Evolutionary conservation across 35 echinoderm and acorn worm genomes (phyloP), one percentile per base, ranked within the genome.

Genomic region (Lytechinus variegatus): DNA sequence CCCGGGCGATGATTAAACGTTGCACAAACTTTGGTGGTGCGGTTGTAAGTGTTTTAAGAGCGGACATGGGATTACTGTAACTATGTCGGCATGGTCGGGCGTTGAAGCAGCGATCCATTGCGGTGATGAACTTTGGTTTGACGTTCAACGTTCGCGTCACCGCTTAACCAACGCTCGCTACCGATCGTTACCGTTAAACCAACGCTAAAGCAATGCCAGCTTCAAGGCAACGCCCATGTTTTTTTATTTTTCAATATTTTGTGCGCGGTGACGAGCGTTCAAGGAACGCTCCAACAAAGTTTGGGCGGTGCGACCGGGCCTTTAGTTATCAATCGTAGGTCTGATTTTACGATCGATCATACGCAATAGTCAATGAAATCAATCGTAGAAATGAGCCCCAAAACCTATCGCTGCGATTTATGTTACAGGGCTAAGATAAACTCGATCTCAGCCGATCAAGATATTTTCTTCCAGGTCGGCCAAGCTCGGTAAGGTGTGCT

Each of bases 111-210:
- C 87, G 87, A 51, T 89, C 87, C 87, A 89, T 89, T 89, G 87
- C 87, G 87, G 87, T 89, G 60, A 66, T 16, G 60, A 66, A 66
- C 60, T 66, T 66, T 66, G 60, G 60, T 66, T 66, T 66, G 61
- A n/a, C n/a, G n/a, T n/a, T n/a, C n/a, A n/a, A n/a, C n/a, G n/a
- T n/a, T n/a, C n/a, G n/a, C n/a, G n/a, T n/a, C n/a, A n/a, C n/a
- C n/a, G n/a, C n/a, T n/a, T n/a, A n/a, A 89, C 87, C 87, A 89
- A 89, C 87, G 87, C 87, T 89, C 87, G 87, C 87, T 89, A 89
- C 87, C 87, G 87, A 27, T 89, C 87, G 87, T 6, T 89, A 89
- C 87, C 87, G 87, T 89, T 89, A 89, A 89, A 89, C 87, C 87
- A 89, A 89, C 87, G 87, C 87, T 89, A 89, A 89, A 89, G 87